These are phyloP conservation scores for Rattus rattus DNA, from an alignment of 2,113 vertebrate genomes.

Conservation along the genomic window DNA sequence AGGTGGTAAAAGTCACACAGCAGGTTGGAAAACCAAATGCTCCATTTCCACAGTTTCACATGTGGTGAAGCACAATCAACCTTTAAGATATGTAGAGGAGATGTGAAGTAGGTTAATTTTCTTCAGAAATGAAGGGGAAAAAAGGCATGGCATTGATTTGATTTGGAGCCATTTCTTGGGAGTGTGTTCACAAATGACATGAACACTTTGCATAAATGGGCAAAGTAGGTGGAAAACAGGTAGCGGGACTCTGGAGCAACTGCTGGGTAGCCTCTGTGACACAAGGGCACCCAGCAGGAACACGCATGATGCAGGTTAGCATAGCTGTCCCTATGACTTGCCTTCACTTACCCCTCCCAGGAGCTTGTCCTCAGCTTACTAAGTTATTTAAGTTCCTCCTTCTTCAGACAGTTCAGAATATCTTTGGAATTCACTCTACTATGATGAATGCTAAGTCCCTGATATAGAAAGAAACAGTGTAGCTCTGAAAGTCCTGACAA, in stretches of 20 bases:
- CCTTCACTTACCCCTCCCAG: background rate
- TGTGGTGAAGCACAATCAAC: slow-evolving; percentile 42
- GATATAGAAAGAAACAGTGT: background rate
- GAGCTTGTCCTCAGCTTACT: background rate
- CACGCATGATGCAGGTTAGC: background rate
- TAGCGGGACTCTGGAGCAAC: background rate
- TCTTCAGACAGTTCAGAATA: slow-evolving; percentile 22
- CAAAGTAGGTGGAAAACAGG: background rate
- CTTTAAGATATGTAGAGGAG: slow-evolving; percentile 49
- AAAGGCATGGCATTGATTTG: background rate
- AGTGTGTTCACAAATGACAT: background rate
- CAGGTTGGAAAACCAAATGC: slow-evolving; percentile 49
- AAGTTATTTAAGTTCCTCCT: background rate
- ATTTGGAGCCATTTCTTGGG: slow-evolving; percentile 27
- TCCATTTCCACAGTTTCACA: slow-evolving; percentile 61
- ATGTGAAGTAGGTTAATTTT: slow-evolving; percentile 38
- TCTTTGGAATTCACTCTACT: background rate
- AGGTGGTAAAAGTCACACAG: slow-evolving; percentile 65
- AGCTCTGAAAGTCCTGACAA: background rate
- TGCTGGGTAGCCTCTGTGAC: background rate
- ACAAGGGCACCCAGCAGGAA: background rate
- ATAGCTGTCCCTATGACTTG: background rate
- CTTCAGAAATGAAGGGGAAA: slow-evolving; percentile 34
- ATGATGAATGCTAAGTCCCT: background rate
- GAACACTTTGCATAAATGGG: slow-evolving; percentile 15